phyloP scores from a whole-genome alignment of 35 echinoderm and acorn worm species.

The Lytechinus pictus region DNA sequence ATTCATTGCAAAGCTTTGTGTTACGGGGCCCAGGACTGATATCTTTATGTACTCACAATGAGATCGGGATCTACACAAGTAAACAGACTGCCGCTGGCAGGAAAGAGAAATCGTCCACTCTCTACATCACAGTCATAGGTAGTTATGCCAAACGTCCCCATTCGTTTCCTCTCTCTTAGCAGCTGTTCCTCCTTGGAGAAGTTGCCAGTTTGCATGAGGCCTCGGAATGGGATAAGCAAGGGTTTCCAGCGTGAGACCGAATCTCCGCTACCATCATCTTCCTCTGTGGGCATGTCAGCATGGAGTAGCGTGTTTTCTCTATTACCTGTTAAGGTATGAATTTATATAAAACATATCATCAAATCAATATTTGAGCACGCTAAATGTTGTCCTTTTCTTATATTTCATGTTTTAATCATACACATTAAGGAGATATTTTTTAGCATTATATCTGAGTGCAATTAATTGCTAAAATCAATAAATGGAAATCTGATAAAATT shows the following conservation, averaged over 20 bases:
- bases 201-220: conserved; percentile 62
- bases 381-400: no score
- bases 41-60: conserved; percentile 54
- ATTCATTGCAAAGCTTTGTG: no score
- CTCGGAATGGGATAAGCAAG: conserved; percentile 86
- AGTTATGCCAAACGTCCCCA: conserved; percentile 92
- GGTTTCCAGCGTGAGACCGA: conserved; percentile 72
- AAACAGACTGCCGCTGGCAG: conserved; percentile 87
- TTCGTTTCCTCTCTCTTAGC: conserved; percentile 85
- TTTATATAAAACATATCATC: no score
- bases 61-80: conserved; percentile 79
- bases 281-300: conserved; percentile 59
- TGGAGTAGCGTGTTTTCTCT: conserved; percentile 96
- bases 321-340: conserved; percentile 33
- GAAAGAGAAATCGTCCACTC: conserved; percentile 84
- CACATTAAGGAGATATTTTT: no score
- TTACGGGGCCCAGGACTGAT: no score
- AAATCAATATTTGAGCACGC: no score
- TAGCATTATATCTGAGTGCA: no score
- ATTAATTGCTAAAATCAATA: no score
- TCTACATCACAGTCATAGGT: conserved; percentile 84
- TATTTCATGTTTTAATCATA: no score
- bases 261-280: background rate
- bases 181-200: conserved; percentile 95
- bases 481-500: no score